Percentiles rank a stretch among this genome's conserved stretches.
Conservation (phyloP, 2,797 vertebrate species). For the Merluccius polli region DNA sequence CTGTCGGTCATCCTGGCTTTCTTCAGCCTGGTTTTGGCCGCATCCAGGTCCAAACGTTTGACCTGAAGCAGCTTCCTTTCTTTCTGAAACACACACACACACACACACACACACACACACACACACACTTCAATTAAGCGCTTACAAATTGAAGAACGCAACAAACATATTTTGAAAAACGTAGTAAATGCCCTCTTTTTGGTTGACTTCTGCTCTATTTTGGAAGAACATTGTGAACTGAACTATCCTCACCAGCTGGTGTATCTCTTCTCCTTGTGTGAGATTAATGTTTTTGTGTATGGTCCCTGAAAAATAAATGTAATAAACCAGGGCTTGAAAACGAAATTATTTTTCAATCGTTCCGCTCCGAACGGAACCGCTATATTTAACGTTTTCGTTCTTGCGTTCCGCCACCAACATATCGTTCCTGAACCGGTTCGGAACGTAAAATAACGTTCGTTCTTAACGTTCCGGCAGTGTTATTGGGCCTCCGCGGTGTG, state of each 20-base stretch:
- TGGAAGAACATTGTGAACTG: not conserved
- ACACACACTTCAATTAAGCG: not conserved
- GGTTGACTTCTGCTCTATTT: not conserved
- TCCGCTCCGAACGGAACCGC: no score
- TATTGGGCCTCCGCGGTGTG: no score
- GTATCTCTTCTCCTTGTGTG: no score
- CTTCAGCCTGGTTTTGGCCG: conserved; percentile 94
- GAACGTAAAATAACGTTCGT: no score
- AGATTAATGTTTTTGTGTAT: no score
- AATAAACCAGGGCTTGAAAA: no score
- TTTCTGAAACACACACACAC: conserved; percentile 76
- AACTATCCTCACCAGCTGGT: not conserved
- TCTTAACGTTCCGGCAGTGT: no score
- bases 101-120: not conserved
- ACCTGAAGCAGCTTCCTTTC: conserved; percentile 94
- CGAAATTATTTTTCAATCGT: no score
- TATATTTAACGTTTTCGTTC: no score
- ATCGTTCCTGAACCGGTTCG: no score
- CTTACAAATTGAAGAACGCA: not conserved
- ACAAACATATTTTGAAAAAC: not conserved
- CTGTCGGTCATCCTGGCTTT: conserved; percentile 91
- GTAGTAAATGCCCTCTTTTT: not conserved
- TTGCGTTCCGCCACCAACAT: no score
- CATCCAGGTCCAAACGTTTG: conserved; percentile 95
- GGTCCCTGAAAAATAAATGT: no score